Conservation (phyloP, 2,888 invertebrate species). For the Caenorhabditis parvicauda region DNA sequence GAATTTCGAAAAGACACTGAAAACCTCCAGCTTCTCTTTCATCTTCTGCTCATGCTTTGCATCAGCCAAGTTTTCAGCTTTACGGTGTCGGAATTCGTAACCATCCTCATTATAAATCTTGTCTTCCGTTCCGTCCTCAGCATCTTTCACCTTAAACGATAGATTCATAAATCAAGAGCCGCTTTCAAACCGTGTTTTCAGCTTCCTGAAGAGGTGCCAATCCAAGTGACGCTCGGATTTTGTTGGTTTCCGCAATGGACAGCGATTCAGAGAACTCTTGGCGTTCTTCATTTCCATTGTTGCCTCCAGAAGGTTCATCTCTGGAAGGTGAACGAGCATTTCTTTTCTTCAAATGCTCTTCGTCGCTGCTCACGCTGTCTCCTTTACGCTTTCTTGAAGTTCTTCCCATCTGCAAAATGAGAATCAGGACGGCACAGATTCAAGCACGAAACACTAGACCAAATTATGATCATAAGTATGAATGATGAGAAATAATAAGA, state of each 20-base stretch:
- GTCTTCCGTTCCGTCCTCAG: slow-evolving; percentile 60
- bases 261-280: slow-evolving; percentile 49
- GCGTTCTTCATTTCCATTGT: not conserved
- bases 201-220: slow-evolving; percentile 81
- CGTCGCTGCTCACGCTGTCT: too few species aligned
- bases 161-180: not conserved
- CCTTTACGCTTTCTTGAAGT: too few species aligned
- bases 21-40: slow-evolving; percentile 74
- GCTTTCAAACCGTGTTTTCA: slow-evolving; percentile 25
- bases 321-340: too few species aligned
- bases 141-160: slow-evolving; percentile 24
- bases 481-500: too few species aligned
- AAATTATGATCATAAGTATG: too few species aligned
- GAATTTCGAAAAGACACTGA: not conserved
- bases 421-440: too few species aligned
- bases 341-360: too few species aligned
- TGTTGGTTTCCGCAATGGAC: slow-evolving; percentile 65
- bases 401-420: too few species aligned
- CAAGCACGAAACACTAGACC: too few species aligned
- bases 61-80: slow-evolving; percentile 67
- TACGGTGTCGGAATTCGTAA: slow-evolving; percentile 65
- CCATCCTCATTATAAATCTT: slow-evolving; percentile 66
- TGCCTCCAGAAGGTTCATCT: too few species aligned
- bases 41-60: slow-evolving; percentile 79
- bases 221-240: slow-evolving; percentile 85